These are phyloP conservation scores for Athalia circularis DNA, from an alignment of 2,888 invertebrate genomes.

Conservation along the genomic window DNA sequence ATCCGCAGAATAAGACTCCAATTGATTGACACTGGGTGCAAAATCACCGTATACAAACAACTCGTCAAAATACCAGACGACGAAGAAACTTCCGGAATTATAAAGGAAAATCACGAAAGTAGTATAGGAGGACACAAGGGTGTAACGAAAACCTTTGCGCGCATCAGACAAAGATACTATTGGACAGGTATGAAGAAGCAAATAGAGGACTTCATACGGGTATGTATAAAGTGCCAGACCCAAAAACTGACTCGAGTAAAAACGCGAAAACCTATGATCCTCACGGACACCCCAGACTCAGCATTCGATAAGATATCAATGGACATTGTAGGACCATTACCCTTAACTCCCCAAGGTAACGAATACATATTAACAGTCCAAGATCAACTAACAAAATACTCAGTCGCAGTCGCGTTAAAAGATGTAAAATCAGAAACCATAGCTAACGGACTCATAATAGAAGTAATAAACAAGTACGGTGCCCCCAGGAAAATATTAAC, in stretches of 20 bases:
- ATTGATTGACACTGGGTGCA: background rate
- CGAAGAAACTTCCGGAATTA: slow-evolving; percentile 21
- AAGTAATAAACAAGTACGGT: slow-evolving; percentile 4
- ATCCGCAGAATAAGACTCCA: background rate
- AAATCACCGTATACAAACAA: slow-evolving; percentile 44
- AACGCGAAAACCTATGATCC: slow-evolving; percentile 47
- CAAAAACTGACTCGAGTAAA: slow-evolving; percentile 48
- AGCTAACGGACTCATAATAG: slow-evolving; percentile 22
- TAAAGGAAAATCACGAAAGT: slow-evolving; percentile 25
- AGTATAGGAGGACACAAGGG: slow-evolving; percentile 49
- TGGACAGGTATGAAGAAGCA: slow-evolving; percentile 40
- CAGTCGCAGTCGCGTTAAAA: slow-evolving; percentile 17
- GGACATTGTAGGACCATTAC: slow-evolving; percentile 50
- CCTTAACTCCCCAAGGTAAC: background rate
- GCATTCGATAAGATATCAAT: slow-evolving; percentile 47
- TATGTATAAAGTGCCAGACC: slow-evolving; percentile 44
- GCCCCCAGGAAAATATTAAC: slow-evolving; percentile 32
- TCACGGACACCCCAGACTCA: slow-evolving; percentile 47
- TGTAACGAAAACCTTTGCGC: slow-evolving; percentile 42
- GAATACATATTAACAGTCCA: slow-evolving; percentile 39
- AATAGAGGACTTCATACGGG: slow-evolving; percentile 33
- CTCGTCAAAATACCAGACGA: slow-evolving; percentile 14
- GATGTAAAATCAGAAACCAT: slow-evolving; percentile 1
- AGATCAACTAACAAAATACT: slow-evolving; percentile 38
- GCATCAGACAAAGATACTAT: slow-evolving; percentile 37